Evolutionary conservation across 2,797 vertebrate genomes (phyloP).

Genomic region (Dromococcyx pavoninus): DNA sequence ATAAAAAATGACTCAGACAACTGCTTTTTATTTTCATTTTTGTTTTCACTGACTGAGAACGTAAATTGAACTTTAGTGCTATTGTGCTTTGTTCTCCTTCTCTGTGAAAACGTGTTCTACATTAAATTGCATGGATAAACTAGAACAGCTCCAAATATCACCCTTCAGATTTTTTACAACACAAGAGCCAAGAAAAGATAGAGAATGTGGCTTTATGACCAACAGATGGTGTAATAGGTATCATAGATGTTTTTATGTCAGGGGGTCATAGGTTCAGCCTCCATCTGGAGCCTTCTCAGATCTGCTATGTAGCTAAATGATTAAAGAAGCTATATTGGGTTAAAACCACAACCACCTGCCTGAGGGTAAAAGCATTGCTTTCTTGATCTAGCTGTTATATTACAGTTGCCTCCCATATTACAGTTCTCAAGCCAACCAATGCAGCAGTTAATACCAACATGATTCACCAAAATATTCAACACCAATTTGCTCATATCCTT

Average conservation of each 20-base stretch:
- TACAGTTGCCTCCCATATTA: not conserved
- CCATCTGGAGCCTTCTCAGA: slow-evolving; percentile 75
- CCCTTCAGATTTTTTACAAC: slow-evolving; percentile 74
- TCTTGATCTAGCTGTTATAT: not conserved
- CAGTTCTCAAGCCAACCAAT: not conserved
- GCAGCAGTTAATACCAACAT: not conserved
- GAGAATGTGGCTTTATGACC: slow-evolving; percentile 78
- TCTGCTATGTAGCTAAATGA: slow-evolving; percentile 64
- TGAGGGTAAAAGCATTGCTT: slow-evolving; percentile 5
- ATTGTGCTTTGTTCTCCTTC: slow-evolving; percentile 81
- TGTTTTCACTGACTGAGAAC: slow-evolving; percentile 81
- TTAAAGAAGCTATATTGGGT: slow-evolving; percentile 62
- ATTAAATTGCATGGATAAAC: slow-evolving; percentile 77
- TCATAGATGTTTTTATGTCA: slow-evolving; percentile 77
- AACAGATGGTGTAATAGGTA: slow-evolving; percentile 81
- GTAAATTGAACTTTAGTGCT: slow-evolving; percentile 78
- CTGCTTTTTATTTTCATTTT: slow-evolving; percentile 80
- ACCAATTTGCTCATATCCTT: not conserved
- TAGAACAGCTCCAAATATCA: slow-evolving; percentile 73
- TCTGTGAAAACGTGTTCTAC: slow-evolving; percentile 78
- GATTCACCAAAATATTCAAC: not conserved
- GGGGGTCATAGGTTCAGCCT: slow-evolving; percentile 75
- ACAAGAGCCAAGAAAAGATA: slow-evolving; percentile 76
- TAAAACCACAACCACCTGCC: slow-evolving; percentile 67
- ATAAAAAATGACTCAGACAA: slow-evolving; percentile 73